Base-by-base conservation (phyloP, 23 tunicate genomes). In the Halocynthia roretzi region DNA sequence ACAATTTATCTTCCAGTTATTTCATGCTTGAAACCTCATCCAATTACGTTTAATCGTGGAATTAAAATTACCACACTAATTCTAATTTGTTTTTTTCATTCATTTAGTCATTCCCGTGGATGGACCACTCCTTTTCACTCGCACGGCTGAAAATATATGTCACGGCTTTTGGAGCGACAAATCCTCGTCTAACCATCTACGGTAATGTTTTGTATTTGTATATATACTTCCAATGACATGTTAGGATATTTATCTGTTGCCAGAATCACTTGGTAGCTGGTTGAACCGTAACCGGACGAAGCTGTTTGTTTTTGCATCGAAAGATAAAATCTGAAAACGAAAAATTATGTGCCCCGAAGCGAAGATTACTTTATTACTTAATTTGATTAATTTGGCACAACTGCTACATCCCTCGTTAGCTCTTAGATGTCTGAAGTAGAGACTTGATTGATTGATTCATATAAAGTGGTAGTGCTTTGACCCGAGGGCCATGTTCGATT, bases 41-140 rank as follows among this genome's bases (percentile, higher is more conserved):
- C 64, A 14, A 58, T 58, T 58, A 58, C 4, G 1, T 31, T 31
- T 31, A 31, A 31, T 31, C 1, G 44, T 31, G 2, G 44, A 31
- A 31, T 31, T 31, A 31, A 31, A 31, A 31, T 31, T 4, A 31
- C 72, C 72, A 68, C 18, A 2, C 5, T 68, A 11, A 15, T 15
- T 68, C 18, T 19, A 68, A 15, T 18, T 18, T 68, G 1, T 60
- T 51, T 12, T 40, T 0, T 12, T 70, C 2, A 9, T 23, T 58
- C 72, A 56, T 83, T 61, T 54, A 87, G 93, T 87, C 8, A 77
- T 87, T 52, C 93, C 93, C 6, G 83, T 89, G 61, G 56, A 83
- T 52, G 88, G 85, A 1, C 51, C 53, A 8, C 62, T 89, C 23
- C 75, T 83, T 15, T 66, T 89, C 56, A 61, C 72, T 57, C 63